Percentiles rank a stretch among this genome's conserved stretches.
Evolutionary conservation across 2,888 invertebrate genomes (phyloP).

Genomic region (Ischnus inquisitorius): DNA sequence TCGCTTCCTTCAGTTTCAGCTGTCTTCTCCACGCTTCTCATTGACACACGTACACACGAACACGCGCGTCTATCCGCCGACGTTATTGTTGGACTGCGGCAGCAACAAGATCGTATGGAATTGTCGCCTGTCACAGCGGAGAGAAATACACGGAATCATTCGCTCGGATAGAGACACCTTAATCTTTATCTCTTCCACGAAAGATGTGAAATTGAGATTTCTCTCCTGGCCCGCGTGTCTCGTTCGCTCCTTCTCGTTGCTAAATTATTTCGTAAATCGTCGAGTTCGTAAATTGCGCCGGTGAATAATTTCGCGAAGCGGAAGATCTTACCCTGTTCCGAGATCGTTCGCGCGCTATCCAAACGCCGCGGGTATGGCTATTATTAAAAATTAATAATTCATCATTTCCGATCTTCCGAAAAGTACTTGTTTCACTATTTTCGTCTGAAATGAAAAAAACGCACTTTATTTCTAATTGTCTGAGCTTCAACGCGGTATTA

Average conservation of each 20-base stretch:
- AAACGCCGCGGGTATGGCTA: background rate
- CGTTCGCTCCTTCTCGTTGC: background rate
- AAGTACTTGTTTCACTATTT: background rate
- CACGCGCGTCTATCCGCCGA: conserved; percentile 23
- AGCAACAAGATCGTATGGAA: conserved; percentile 46
- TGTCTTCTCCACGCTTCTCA: conserved; percentile 28
- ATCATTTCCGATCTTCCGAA: background rate
- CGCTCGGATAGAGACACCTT: conserved; percentile 46
- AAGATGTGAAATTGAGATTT: conserved; percentile 54
- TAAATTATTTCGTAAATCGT: conserved; percentile 18
- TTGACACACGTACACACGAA: conserved; percentile 28
- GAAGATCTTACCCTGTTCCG: background rate
- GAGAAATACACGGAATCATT: conserved; percentile 36
- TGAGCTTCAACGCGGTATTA: background rate
- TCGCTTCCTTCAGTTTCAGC: conserved; percentile 28
- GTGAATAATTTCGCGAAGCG: background rate
- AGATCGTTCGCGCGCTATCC: background rate
- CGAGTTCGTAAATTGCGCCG: conserved; percentile 16
- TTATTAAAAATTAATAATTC: conserved; percentile 8
- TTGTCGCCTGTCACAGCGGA: conserved; percentile 28
- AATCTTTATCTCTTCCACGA: conserved; percentile 50
- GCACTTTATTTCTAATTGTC: background rate
- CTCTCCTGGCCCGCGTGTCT: conserved; percentile 14
- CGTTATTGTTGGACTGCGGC: conserved; percentile 45
- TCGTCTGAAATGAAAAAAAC: background rate